phyloP scores from a whole-genome alignment of 2,888 invertebrate species.

The Napeogenes inachia region DNA sequence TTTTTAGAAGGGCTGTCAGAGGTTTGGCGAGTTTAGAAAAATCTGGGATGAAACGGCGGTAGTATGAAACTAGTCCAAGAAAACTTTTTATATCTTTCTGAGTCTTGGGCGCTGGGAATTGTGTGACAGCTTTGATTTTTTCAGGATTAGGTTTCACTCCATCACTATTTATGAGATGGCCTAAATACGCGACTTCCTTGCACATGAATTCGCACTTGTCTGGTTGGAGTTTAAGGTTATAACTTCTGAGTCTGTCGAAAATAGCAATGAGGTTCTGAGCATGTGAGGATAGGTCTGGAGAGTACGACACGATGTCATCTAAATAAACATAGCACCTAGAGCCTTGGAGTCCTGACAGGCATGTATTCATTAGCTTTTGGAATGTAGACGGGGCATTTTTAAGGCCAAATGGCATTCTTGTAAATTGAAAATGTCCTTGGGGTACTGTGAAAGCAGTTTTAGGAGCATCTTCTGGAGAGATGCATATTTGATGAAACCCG shows the following conservation, averaged over 20 bases:
- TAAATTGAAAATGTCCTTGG: no score
- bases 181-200: slow-evolving; percentile 14
- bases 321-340: not conserved
- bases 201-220: slow-evolving; percentile 18
- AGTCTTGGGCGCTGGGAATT: slow-evolving; percentile 15
- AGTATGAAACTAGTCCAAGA: slow-evolving; percentile 20
- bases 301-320: slow-evolving; percentile 6
- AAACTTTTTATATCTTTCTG: slow-evolving; percentile 24
- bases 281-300: not conserved
- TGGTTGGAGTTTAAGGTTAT: slow-evolving; percentile 14
- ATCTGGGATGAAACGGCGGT: slow-evolving; percentile 21
- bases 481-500: slow-evolving; percentile 24
- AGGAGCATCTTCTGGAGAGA: slow-evolving; percentile 8
- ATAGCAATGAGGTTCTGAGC: slow-evolving; percentile 2
- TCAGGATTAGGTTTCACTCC: slow-evolving; percentile 14
- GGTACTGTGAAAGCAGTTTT: no score
- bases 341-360: not conserved
- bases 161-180: slow-evolving; percentile 12
- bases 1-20: slow-evolving; percentile 14
- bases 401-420: no score
- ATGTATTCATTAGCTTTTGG: not conserved
- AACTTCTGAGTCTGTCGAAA: slow-evolving; percentile 12
- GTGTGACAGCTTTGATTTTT: slow-evolving; percentile 7
- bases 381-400: not conserved
- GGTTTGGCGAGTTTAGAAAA: slow-evolving; percentile 32